phyloP scores from a whole-genome alignment of 2,888 invertebrate genomes.

The Papilio protenor region DNA sequence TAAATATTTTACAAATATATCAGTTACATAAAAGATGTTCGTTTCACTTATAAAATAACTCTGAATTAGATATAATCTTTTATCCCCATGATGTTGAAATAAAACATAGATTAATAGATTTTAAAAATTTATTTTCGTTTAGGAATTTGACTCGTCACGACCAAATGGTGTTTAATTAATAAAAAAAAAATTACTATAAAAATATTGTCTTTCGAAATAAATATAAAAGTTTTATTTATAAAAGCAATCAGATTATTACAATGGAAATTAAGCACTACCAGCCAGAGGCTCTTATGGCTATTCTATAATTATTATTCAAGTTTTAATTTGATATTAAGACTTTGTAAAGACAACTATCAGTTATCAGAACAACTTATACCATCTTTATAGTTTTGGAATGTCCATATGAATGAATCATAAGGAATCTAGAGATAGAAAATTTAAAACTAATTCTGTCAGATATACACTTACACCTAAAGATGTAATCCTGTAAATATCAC shows the following conservation, averaged over 20 bases:
- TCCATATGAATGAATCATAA: not conserved
- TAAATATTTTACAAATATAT: constrained; percentile 65
- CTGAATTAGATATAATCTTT: no score
- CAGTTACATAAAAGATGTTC: constrained; percentile 56
- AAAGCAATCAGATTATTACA: constrained; percentile 48
- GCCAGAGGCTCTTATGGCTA: constrained; percentile 44
- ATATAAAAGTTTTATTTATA: constrained; percentile 44
- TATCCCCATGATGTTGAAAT: constrained; percentile 49
- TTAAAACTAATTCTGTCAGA: not conserved
- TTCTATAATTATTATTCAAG: constrained; percentile 11
- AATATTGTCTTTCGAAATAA: constrained; percentile 74
- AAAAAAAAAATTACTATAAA: constrained; percentile 76
- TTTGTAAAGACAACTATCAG: not conserved
- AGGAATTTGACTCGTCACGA: constrained; percentile 56
- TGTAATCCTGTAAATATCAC: constrained; percentile 6
- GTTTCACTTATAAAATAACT: constrained; percentile 53
- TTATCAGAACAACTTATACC: not conserved
- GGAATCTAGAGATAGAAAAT: not conserved
- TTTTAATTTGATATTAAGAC: constrained; percentile 2
- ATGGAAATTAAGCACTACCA: constrained; percentile 41
- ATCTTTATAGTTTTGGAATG: not conserved
- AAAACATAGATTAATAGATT: constrained; percentile 57
- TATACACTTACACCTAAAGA: constrained; percentile 11
- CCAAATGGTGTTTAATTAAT: constrained; percentile 65
- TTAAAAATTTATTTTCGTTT: constrained; percentile 72